These are phyloP conservation scores for Pachymerium ferrugineum DNA, from an alignment of 2,888 invertebrate species.

Conservation along the genomic window DNA sequence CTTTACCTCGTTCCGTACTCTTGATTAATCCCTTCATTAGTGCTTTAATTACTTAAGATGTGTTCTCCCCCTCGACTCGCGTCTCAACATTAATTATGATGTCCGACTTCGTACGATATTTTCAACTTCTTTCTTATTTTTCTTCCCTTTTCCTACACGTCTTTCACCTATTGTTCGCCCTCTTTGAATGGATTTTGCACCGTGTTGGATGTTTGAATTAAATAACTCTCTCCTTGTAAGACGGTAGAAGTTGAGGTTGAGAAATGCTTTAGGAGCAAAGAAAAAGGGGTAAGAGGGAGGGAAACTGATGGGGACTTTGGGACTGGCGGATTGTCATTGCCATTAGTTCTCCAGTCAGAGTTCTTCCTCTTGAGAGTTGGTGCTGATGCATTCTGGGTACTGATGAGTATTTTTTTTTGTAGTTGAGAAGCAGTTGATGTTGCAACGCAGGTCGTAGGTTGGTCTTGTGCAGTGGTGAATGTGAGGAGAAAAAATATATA, in stretches of 20 bases:
- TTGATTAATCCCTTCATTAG: conserved; percentile 25
- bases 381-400: conserved; percentile 5
- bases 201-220: no score
- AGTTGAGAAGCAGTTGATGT: neutral
- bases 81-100: conserved; percentile 25
- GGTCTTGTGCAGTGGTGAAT: neutral
- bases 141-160: neutral
- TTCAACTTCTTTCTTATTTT: neutral
- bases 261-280: neutral
- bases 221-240: no score
- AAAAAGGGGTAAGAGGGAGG: neutral
- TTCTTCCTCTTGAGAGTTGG: neutral
- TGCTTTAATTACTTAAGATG: neutral
- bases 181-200: no score
- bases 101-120: neutral
- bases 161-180: no score
- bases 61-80: neutral
- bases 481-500: neutral
- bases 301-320: neutral
- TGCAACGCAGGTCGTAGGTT: neutral
- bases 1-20: conserved; percentile 3
- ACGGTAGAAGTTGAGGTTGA: neutral
- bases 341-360: conserved; percentile 16
- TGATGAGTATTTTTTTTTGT: neutral
- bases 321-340: conserved; percentile 5